These are phyloP conservation scores for Drosophila vallismaia DNA, from an alignment of 2,888 invertebrate genomes.

Conservation along the genomic window DNA sequence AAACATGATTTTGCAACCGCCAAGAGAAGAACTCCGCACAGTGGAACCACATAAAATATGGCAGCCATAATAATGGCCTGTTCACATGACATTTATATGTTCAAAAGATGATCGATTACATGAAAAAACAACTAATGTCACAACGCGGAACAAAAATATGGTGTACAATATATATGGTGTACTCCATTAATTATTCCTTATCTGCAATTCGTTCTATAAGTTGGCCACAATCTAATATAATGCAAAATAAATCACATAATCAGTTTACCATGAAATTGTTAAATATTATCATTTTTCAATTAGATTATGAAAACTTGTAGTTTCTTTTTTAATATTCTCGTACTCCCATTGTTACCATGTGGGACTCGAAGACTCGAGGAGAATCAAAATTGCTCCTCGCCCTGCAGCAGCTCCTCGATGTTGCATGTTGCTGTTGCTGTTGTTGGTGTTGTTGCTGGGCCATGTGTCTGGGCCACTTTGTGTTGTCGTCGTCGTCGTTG, in stretches of 20 bases:
- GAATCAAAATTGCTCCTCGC: slow-evolving; percentile 69
- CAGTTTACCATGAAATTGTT: slow-evolving; percentile 3
- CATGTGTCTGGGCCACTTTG: slow-evolving; percentile 78
- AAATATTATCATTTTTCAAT: background rate
- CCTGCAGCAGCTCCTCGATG: slow-evolving; percentile 62
- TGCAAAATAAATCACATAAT: slow-evolving; percentile 10
- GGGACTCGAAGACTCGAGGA: slow-evolving; percentile 16
- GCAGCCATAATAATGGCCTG: slow-evolving; percentile 18
- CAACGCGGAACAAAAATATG: slow-evolving; percentile 12
- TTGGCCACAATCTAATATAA: background rate
- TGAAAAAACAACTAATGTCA: slow-evolving; percentile 13
- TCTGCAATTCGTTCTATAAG: slow-evolving; percentile 11
- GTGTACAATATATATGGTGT: background rate
- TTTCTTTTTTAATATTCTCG: background rate
- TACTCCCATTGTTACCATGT: slow-evolving; percentile 53
- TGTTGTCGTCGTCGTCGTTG: slow-evolving; percentile 66
- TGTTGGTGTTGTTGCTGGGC: slow-evolving; percentile 49
- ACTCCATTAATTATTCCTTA: slow-evolving; percentile 22
- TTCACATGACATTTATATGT: slow-evolving; percentile 39
- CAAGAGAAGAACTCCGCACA: slow-evolving; percentile 56
- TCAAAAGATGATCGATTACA: slow-evolving; percentile 31
- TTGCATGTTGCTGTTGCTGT: slow-evolving; percentile 5
- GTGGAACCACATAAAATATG: slow-evolving; percentile 39
- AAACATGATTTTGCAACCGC: slow-evolving; percentile 80
- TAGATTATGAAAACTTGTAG: too few relatives aligned